These are phyloP conservation scores for Drosophila algonquin DNA, from an alignment of 2,888 invertebrate species.

Conservation along the genomic window DNA sequence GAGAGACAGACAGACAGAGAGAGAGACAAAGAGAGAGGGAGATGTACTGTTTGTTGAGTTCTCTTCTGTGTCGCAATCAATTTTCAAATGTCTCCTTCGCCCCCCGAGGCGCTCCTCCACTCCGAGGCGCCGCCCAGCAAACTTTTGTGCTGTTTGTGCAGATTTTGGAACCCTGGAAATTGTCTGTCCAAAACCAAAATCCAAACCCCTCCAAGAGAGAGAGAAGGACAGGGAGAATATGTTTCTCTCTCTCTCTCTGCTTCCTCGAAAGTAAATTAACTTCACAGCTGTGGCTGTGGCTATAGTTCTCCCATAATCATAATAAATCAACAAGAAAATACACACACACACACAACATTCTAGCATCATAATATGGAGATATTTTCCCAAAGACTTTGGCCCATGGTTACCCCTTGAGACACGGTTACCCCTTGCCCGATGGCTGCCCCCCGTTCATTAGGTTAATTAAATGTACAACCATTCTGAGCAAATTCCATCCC, in stretches of 20 bases:
- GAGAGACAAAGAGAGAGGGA: constrained; percentile 1
- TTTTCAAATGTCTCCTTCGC: constrained; percentile 11
- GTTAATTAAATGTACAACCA: constrained; percentile 73
- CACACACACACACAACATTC: not conserved
- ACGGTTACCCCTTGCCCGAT: not conserved
- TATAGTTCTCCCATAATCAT: not conserved
- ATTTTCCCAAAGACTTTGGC: constrained; percentile 13
- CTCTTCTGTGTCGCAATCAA: constrained; percentile 43
- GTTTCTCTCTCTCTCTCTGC: constrained; percentile 12
- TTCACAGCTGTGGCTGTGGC: constrained; percentile 6
- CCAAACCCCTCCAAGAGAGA: not conserved
- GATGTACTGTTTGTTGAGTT: no score
- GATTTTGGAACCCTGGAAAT: constrained; percentile 25
- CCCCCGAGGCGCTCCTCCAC: no score
- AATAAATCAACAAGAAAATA: constrained; percentile 37
- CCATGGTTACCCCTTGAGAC: constrained; percentile 25
- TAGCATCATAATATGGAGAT: constrained; percentile 15
- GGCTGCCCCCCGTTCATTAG: constrained; percentile 55
- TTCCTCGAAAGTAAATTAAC: constrained; percentile 36
- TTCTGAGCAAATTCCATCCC: not conserved
- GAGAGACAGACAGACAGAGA: not conserved
- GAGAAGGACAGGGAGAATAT: not conserved
- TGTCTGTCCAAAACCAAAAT: constrained; percentile 18
- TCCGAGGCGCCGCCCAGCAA: constrained; percentile 27
- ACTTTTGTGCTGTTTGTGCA: constrained; percentile 38